Evolutionary conservation across 1,140 invertebrate species (phyloP).

Genomic region (Diachasma alloeum): DNA sequence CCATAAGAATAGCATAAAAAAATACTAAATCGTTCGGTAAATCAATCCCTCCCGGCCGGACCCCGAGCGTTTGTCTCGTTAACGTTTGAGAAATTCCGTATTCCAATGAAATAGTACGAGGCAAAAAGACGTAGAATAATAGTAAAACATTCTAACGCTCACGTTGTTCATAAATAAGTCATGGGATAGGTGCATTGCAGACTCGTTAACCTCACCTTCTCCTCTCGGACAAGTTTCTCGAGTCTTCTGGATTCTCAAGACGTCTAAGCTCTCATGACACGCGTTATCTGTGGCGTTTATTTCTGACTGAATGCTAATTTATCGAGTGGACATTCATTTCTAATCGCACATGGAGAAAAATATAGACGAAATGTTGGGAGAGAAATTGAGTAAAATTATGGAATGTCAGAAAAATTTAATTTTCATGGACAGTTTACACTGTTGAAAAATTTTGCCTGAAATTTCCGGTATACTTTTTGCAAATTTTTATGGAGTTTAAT

Average conservation of each 20-base stretch:
- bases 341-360: too few relatives aligned
- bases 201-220: conserved; percentile 1
- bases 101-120: neutral
- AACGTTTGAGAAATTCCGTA: neutral
- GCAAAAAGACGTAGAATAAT: neutral
- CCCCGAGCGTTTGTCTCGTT: neutral
- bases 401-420: too few relatives aligned
- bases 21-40: neutral
- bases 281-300: too few relatives aligned
- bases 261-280: neutral
- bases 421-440: too few relatives aligned
- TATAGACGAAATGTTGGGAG: too few relatives aligned
- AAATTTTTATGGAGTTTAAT: too few relatives aligned
- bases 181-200: neutral
- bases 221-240: neutral
- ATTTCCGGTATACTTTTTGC: too few relatives aligned
- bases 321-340: too few relatives aligned
- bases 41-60: neutral
- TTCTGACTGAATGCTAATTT: too few relatives aligned
- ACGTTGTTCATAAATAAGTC: conserved; percentile 1
- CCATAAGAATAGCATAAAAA: neutral
- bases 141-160: neutral
- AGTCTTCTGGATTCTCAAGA: neutral
- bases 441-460: too few relatives aligned
- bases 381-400: too few relatives aligned